Evolutionary conservation across 2,888 invertebrate species (phyloP).

Genomic region (Dyspetes luteomarginatus): DNA sequence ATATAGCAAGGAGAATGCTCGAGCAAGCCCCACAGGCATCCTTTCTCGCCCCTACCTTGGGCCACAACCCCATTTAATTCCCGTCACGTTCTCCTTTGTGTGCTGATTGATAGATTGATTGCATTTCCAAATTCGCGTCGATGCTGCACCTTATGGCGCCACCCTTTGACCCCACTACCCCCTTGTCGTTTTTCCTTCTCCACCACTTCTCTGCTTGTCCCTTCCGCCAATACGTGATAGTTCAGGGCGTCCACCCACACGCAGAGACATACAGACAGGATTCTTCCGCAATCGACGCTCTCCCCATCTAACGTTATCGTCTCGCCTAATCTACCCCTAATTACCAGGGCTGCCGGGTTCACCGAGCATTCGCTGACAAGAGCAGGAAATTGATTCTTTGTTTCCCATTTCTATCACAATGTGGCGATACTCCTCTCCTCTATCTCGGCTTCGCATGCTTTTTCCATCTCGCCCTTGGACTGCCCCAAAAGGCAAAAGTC

Average conservation of each 20-base stretch:
- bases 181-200: slow-evolving; percentile 37
- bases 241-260: too few relatives aligned
- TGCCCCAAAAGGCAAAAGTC: too few relatives aligned
- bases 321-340: slow-evolving; percentile 67
- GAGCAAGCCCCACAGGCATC: slow-evolving; percentile 47
- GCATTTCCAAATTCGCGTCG: slow-evolving; percentile 77
- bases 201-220: slow-evolving; percentile 27
- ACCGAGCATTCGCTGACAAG: slow-evolving; percentile 62
- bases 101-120: slow-evolving; percentile 79
- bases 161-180: neutral
- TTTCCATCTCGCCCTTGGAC: slow-evolving; percentile 29
- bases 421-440: neutral
- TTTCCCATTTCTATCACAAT: slow-evolving; percentile 12
- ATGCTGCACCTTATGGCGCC: slow-evolving; percentile 73
- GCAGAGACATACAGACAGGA: slow-evolving; percentile 23
- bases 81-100: slow-evolving; percentile 77
- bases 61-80: slow-evolving; percentile 74
- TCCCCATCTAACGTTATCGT: slow-evolving; percentile 50
- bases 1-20: slow-evolving; percentile 29
- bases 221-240: slow-evolving; percentile 13
- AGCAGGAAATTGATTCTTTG: slow-evolving; percentile 68
- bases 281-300: slow-evolving; percentile 26
- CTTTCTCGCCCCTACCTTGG: slow-evolving; percentile 54
- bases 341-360: slow-evolving; percentile 64
- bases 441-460: slow-evolving; percentile 35